phyloP scores from a whole-genome alignment of 2,888 invertebrate species.

The Andrena praecox region DNA sequence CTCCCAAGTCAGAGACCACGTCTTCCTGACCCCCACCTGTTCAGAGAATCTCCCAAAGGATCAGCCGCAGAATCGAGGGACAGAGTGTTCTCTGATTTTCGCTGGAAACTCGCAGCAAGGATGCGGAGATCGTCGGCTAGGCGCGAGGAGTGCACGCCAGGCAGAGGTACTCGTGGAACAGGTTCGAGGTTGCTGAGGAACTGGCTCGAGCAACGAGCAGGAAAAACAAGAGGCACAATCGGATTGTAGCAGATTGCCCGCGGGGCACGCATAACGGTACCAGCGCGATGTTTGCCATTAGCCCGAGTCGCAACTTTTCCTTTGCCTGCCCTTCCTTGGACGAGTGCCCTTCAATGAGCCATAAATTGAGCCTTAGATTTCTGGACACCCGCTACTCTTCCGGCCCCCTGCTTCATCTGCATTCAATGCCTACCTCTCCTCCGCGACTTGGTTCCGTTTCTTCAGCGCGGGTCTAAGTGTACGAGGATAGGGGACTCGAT shows the following conservation, averaged over 20 bases:
- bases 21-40: too few species aligned
- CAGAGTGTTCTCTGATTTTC: slow-evolving; percentile 18
- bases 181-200: slow-evolving; percentile 80
- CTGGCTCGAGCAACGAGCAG: slow-evolving; percentile 76
- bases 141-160: slow-evolving; percentile 37
- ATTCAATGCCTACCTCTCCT: slow-evolving; percentile 36
- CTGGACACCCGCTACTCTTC: slow-evolving; percentile 55
- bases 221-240: slow-evolving; percentile 83
- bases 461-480: background rate
- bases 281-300: slow-evolving; percentile 63
- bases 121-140: slow-evolving; percentile 20
- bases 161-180: slow-evolving; percentile 77
- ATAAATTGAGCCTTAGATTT: slow-evolving; percentile 52
- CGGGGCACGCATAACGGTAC: slow-evolving; percentile 81
- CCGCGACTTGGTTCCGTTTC: background rate
- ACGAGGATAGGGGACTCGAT: background rate
- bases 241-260: slow-evolving; percentile 79
- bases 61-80: background rate
- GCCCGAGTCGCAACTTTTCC: slow-evolving; percentile 57
- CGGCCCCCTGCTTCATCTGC: slow-evolving; percentile 46
- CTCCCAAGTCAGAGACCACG: background rate
- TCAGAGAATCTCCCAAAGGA: background rate
- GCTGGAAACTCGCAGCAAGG: slow-evolving; percentile 16
- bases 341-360: slow-evolving; percentile 47
- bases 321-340: slow-evolving; percentile 23